These are phyloP conservation scores for Ochropleura plecta DNA, from an alignment of 2,888 invertebrate species.

Conservation along the genomic window DNA sequence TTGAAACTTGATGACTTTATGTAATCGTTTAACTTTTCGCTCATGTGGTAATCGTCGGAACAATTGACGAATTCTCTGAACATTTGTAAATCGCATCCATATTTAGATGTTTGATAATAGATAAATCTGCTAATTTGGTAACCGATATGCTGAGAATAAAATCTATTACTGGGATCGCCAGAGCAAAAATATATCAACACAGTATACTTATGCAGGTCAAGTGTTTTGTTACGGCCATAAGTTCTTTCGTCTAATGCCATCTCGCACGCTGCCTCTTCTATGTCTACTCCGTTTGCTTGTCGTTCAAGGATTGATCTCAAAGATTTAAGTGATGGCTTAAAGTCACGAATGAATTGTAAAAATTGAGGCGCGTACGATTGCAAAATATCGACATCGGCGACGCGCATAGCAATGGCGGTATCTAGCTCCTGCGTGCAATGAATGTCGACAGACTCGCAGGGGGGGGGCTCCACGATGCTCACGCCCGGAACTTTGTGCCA, in stretches of 20 bases:
- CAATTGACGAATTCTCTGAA: conserved; percentile 3
- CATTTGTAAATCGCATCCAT: not conserved
- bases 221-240: not conserved
- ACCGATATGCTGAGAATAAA: not conserved
- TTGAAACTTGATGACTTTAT: not conserved
- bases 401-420: conserved; percentile 47
- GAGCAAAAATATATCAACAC: not conserved
- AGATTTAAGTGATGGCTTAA: conserved; percentile 23
- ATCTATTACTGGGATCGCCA: not conserved
- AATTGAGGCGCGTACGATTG: conserved; percentile 28
- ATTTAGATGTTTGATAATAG: not conserved
- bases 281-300: conserved; percentile 22
- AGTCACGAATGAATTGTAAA: conserved; percentile 33
- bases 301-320: conserved; percentile 40
- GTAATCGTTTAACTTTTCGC: not conserved
- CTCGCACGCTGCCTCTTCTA: conserved; percentile 46
- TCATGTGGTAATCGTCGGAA: conserved; percentile 18
- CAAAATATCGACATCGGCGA: conserved; percentile 31
- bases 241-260: not conserved
- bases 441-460: conserved; percentile 13
- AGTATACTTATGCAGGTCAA: not conserved
- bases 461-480: conserved; percentile 42
- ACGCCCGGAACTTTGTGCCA: conserved; percentile 40
- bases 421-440: conserved; percentile 43
- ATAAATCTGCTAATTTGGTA: fast-evolving